phyloP scores from a whole-genome alignment of 2,113 vertebrate genomes.

The Procavia capensis region DNA sequence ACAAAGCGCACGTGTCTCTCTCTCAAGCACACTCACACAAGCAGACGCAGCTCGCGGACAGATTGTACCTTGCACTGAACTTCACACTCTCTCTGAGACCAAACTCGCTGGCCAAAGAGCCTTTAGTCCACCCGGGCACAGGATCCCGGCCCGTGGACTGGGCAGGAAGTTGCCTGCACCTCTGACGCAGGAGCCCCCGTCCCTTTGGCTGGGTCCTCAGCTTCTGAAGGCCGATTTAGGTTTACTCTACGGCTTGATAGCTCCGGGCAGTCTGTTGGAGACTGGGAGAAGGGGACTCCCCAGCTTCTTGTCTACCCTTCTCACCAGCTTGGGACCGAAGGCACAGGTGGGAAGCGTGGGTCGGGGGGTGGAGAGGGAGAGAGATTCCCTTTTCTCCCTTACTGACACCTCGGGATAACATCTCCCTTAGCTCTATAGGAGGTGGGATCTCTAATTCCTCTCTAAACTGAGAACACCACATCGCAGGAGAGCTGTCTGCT shows the following conservation, averaged over 20 bases:
- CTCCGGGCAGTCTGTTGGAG: not conserved
- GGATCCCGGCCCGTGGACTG: not conserved
- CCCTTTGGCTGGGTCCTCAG: not conserved
- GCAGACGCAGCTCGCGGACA: too few relatives aligned
- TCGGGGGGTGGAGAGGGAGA: not conserved
- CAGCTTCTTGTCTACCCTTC: not conserved
- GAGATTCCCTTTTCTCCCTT: not conserved
- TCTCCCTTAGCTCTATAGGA: not conserved
- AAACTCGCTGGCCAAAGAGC: not conserved
- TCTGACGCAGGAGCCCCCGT: not conserved
- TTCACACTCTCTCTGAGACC: not conserved
- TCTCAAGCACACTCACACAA: not conserved
- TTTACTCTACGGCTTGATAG: not conserved
- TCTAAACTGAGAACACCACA: not conserved
- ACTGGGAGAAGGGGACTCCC: not conserved
- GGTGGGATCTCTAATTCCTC: not conserved
- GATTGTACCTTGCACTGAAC: not conserved
- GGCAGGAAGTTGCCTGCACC: not conserved
- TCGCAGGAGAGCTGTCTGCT: not conserved
- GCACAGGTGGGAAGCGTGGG: conserved; percentile 51
- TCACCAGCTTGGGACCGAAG: not conserved
- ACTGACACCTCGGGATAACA: not conserved
- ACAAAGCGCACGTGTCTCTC: conserved; percentile 8
- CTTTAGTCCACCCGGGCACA: not conserved
- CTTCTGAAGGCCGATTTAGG: not conserved